These are phyloP conservation scores for Yponomeuta sedellus DNA, from an alignment of 2,888 invertebrate species.

Conservation along the genomic window DNA sequence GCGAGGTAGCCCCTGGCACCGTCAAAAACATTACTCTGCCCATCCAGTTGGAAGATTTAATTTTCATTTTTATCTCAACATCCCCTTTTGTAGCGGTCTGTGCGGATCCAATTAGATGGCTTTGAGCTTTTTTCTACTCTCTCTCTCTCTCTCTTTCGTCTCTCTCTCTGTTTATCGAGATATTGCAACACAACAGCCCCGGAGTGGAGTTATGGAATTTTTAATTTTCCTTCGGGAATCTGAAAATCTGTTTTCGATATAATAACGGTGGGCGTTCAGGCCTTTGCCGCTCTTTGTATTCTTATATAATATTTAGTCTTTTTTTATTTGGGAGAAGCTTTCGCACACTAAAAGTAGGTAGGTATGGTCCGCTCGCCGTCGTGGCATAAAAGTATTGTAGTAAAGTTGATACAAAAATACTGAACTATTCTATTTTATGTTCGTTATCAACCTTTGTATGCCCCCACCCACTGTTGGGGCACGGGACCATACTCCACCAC, in stretches of 20 bases:
- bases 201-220: slow-evolving; percentile 3
- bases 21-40: slow-evolving; percentile 76
- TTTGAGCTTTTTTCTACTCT: slow-evolving; percentile 38
- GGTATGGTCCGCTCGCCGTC: too few species aligned
- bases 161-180: neutral
- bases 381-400: too few species aligned
- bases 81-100: slow-evolving; percentile 75
- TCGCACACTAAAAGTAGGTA: too few species aligned
- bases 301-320: too few species aligned
- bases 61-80: slow-evolving; percentile 78
- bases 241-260: neutral
- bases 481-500: too few species aligned
- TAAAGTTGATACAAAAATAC: too few species aligned
- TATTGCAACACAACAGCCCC: neutral
- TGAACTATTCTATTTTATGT: too few species aligned
- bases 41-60: slow-evolving; percentile 77
- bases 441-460: too few species aligned
- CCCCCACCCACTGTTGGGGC: too few species aligned
- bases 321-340: too few species aligned
- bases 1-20: slow-evolving; percentile 54
- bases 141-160: neutral
- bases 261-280: neutral
- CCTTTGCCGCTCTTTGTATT: too few species aligned
- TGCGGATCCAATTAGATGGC: slow-evolving; percentile 74
- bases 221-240: neutral